These are phyloP conservation scores for Drosophila neonasuta DNA, from an alignment of 2,888 invertebrate species.

Conservation along the genomic window DNA sequence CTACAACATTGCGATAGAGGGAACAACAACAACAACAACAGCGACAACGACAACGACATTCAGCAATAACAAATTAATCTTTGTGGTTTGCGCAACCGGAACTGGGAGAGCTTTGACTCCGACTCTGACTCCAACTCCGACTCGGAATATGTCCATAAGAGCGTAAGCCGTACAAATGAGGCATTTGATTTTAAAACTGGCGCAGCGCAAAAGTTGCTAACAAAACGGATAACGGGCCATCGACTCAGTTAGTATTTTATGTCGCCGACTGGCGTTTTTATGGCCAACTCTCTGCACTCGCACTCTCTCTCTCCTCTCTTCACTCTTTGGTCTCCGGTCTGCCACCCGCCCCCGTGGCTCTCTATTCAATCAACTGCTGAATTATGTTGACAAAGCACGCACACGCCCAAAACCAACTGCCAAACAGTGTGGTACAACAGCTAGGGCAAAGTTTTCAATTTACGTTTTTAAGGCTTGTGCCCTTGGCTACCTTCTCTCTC, in stretches of 20 bases:
- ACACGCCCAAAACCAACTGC: slow-evolving; percentile 55
- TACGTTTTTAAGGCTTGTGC: slow-evolving; percentile 62
- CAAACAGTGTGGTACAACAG: slow-evolving; percentile 31
- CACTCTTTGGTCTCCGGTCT: neutral
- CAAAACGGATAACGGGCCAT: slow-evolving; percentile 43
- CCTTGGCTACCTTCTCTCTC: neutral
- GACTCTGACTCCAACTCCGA: neutral
- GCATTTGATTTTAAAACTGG: slow-evolving; percentile 75
- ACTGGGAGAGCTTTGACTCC: slow-evolving; percentile 20
- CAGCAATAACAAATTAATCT: slow-evolving; percentile 77
- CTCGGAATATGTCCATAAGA: slow-evolving; percentile 17
- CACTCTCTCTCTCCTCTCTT: neutral
- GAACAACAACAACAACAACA: slow-evolving; percentile 14
- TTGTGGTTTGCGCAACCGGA: slow-evolving; percentile 66
- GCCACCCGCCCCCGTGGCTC: neutral
- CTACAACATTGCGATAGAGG: slow-evolving; percentile 23
- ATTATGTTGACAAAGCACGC: slow-evolving; percentile 74
- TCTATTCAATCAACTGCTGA: slow-evolving; percentile 70
- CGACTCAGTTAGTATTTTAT: slow-evolving; percentile 42
- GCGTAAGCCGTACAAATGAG: slow-evolving; percentile 67
- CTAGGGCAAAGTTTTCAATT: slow-evolving; percentile 69
- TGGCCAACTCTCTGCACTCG: slow-evolving; percentile 12
- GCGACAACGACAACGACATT: slow-evolving; percentile 35
- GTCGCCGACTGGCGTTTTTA: slow-evolving; percentile 47
- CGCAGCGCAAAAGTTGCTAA: slow-evolving; percentile 60